Evolutionary conservation across 2,113 vertebrate species (phyloP).

Genomic region (Megaptera novaeangliae): DNA sequence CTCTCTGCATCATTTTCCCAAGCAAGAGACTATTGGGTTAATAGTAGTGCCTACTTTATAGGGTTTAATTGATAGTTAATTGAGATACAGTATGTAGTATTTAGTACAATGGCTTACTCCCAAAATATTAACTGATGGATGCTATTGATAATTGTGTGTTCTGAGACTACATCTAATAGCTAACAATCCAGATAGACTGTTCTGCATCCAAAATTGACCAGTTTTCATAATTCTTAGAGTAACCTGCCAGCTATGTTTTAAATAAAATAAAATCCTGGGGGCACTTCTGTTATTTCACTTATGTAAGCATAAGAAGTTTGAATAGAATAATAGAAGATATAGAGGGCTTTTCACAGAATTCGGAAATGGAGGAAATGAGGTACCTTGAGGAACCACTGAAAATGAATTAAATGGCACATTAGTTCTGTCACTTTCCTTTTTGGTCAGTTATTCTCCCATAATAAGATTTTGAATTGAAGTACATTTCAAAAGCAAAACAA

Average conservation of each 20-base stretch:
- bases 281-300: not conserved
- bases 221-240: not conserved
- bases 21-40: not conserved
- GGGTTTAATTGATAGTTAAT: not conserved
- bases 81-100: not conserved
- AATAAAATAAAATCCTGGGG: not conserved
- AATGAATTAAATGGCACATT: not conserved
- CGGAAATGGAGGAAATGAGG: not conserved
- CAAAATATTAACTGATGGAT: not conserved
- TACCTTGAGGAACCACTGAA: not conserved
- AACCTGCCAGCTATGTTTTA: not conserved
- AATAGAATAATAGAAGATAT: not conserved
- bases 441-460: not conserved
- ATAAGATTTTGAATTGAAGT: not conserved
- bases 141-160: not conserved
- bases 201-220: not conserved
- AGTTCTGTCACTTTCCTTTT: not conserved
- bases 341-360: conserved; percentile 12
- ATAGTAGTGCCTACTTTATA: not conserved
- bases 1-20: conserved; percentile 5
- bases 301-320: not conserved
- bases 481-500: conserved; percentile 10
- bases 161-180: not conserved
- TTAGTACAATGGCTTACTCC: not conserved
- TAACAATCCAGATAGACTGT: not conserved